phyloP scores from a whole-genome alignment of 2,113 vertebrate genomes.

The Tichodroma muraria region DNA sequence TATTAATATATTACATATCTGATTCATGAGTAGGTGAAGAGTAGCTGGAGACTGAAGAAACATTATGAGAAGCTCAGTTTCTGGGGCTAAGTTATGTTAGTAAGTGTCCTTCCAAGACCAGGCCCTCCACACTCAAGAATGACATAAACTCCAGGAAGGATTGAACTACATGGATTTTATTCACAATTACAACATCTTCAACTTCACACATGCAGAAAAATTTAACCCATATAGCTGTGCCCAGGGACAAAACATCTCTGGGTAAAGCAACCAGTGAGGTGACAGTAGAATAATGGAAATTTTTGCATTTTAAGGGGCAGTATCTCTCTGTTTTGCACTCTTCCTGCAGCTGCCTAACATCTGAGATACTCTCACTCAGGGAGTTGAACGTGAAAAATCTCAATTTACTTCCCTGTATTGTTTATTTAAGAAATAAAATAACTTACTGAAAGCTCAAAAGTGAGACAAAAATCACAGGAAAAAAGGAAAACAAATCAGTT shows the following conservation, averaged over 20 bases:
- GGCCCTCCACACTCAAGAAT: neutral
- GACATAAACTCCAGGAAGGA: neutral
- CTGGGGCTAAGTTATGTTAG: neutral
- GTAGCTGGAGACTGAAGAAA: neutral
- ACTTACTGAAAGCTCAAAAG: neutral
- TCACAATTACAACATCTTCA: neutral
- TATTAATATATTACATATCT: neutral
- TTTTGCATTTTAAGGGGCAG: neutral
- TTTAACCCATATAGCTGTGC: neutral
- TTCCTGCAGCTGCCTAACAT: neutral
- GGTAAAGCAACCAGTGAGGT: neutral
- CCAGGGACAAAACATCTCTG: neutral
- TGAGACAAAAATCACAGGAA: neutral
- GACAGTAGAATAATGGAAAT: neutral
- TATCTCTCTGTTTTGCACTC: neutral
- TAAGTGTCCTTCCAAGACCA: neutral
- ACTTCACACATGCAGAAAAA: fast-evolving
- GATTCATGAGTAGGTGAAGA: neutral
- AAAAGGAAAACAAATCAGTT: neutral
- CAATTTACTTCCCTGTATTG: neutral
- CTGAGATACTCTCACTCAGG: neutral
- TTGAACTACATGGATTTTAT: neutral
- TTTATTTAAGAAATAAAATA: neutral
- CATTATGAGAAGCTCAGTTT: neutral
- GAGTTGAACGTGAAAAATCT: neutral